Conservation (phyloP, 2,888 invertebrate genomes). For the Pasiphila rectangulata region DNA sequence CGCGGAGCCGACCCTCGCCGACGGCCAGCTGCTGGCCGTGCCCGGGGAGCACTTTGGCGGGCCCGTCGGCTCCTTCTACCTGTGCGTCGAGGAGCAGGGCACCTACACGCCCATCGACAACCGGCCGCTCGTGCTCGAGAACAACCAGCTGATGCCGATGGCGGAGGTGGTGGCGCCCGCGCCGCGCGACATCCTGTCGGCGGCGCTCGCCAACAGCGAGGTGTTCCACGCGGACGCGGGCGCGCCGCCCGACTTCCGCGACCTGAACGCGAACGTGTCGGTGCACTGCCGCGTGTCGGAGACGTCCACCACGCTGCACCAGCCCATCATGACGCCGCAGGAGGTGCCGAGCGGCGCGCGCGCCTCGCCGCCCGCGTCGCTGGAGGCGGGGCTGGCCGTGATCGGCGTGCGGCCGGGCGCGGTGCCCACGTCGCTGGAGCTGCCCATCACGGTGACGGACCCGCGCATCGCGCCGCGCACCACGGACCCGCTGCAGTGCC, state of each 20-base stretch:
- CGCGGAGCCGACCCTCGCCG: conserved; percentile 65
- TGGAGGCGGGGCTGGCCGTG: conserved; percentile 81
- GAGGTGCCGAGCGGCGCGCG: conserved; percentile 83
- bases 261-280: conserved; percentile 79
- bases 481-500: conserved; percentile 61
- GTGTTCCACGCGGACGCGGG: conserved; percentile 83
- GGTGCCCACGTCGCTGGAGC: conserved; percentile 85
- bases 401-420: conserved; percentile 79
- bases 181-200: conserved; percentile 86
- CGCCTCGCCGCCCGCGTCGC: conserved; percentile 52
- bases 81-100: conserved; percentile 87
- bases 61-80: conserved; percentile 86
- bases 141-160: conserved; percentile 74
- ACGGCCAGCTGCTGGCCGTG: conserved; percentile 85
- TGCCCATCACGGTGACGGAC: conserved; percentile 89
- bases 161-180: conserved; percentile 54
- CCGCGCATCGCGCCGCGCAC: conserved; percentile 84
- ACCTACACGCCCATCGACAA: conserved; percentile 87
- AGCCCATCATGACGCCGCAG: conserved; percentile 90
- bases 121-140: conserved; percentile 81
- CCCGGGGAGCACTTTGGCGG: conserved; percentile 88
- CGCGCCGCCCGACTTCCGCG: conserved; percentile 82
- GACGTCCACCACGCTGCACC: conserved; percentile 87
- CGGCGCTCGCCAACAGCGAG: conserved; percentile 87
- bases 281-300: conserved; percentile 84